Evolutionary conservation across 2,113 vertebrate genomes (phyloP).

Genomic region (Oryctolagus cuniculus): DNA sequence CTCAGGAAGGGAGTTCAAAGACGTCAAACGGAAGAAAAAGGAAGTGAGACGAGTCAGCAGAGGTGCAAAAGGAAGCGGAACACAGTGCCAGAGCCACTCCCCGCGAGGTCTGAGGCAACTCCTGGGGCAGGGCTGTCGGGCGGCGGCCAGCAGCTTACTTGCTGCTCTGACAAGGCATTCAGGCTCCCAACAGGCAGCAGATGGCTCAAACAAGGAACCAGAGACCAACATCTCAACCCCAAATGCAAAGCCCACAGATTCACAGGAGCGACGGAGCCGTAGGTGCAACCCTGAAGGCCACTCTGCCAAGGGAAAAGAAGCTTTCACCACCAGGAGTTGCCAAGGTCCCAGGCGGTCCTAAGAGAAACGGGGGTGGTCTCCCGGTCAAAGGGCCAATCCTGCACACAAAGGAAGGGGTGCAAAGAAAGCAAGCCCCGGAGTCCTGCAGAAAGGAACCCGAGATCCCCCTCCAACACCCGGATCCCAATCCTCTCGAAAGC

Average conservation of each 20-base stretch:
- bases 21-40: neutral
- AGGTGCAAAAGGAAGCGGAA: conserved; percentile 41
- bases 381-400: neutral
- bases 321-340: neutral
- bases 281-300: neutral
- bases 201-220: neutral
- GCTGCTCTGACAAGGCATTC: neutral
- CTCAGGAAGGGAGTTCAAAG: conserved; percentile 24
- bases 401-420: neutral
- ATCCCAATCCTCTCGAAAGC: neutral
- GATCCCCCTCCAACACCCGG: neutral
- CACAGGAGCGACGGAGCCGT: neutral
- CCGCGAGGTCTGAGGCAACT: neutral
- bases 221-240: neutral
- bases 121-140: neutral
- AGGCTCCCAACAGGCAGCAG: neutral
- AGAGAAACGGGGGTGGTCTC: neutral
- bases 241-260: neutral
- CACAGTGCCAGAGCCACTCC: neutral
- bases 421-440: neutral
- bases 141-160: neutral
- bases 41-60: conserved; percentile 27
- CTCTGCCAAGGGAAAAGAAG: neutral
- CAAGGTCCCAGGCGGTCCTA: neutral
- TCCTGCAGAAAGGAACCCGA: neutral